Evolutionary conservation across 2,113 vertebrate genomes (phyloP).

Genomic region (Sylvietta virens): DNA sequence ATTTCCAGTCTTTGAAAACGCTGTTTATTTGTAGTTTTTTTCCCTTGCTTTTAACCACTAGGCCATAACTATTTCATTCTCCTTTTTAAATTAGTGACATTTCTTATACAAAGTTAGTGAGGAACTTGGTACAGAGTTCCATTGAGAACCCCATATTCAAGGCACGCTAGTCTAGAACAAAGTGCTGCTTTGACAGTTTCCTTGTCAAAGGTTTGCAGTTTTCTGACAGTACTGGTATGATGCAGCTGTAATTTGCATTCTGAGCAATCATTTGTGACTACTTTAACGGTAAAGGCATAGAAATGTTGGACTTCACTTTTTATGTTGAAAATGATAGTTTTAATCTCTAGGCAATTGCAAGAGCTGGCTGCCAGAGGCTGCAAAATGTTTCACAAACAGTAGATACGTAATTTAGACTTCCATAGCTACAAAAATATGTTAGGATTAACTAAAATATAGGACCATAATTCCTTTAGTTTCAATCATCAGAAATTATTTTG

Average conservation of each 20-base stretch:
- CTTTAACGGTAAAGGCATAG: not conserved
- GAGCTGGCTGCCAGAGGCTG: not conserved
- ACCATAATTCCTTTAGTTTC: not conserved
- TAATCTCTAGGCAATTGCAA: not conserved
- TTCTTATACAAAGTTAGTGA: not conserved
- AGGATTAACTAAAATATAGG: not conserved
- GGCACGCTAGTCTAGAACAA: not conserved
- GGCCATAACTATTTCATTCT: not conserved
- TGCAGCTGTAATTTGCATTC: not conserved
- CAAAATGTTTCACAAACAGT: not conserved
- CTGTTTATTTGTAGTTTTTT: not conserved
- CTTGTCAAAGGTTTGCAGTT: not conserved
- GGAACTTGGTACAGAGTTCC: not conserved
- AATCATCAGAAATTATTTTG: not conserved
- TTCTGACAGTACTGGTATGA: not conserved
- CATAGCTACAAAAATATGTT: not conserved
- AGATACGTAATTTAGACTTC: not conserved
- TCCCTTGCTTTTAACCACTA: not conserved
- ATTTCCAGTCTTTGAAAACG: not conserved
- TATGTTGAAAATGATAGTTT: not conserved
- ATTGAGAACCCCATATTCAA: not conserved
- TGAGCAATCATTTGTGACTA: not conserved
- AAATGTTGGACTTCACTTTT: not conserved
- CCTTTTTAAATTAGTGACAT: not conserved
- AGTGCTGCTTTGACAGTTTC: not conserved